Conservation (phyloP, 2,888 invertebrate species). For the Lithophane leautieri region DNA sequence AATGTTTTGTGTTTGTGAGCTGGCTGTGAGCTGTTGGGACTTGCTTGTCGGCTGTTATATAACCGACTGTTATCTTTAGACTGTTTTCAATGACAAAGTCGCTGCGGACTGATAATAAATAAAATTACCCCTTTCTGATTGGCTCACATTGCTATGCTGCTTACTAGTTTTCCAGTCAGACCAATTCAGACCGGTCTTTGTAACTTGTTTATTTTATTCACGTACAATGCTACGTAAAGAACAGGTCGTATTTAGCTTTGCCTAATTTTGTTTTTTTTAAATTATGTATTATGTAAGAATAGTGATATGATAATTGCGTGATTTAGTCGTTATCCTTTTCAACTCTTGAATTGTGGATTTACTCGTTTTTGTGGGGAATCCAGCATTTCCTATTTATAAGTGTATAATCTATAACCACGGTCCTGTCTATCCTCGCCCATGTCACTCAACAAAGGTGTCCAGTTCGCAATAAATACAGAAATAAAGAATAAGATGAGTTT, state of each 20-base stretch:
- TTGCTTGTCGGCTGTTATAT: neutral
- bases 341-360: neutral
- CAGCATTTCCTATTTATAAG: neutral
- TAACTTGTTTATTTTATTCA: neutral
- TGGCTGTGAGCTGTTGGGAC: neutral
- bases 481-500: conserved; percentile 87
- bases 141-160: neutral
- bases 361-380: neutral
- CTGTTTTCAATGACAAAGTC: conserved; percentile 23
- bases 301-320: conserved; percentile 67
- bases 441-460: conserved; percentile 34
- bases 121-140: conserved; percentile 1
- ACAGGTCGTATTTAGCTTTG: neutral
- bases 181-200: neutral
- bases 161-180: neutral
- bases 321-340: conserved; percentile 4
- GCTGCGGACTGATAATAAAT: neutral
- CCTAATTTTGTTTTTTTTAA: neutral
- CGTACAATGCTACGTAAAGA: neutral
- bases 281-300: conserved; percentile 55
- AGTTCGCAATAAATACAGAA: conserved; percentile 32
- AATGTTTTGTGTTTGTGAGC: neutral
- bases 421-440: conserved; percentile 4
- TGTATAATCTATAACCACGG: too few species aligned
- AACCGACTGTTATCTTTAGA: conserved; percentile 19